These are phyloP conservation scores for Amphipoea lucens DNA, from an alignment of 2,888 invertebrate species.

Conservation along the genomic window DNA sequence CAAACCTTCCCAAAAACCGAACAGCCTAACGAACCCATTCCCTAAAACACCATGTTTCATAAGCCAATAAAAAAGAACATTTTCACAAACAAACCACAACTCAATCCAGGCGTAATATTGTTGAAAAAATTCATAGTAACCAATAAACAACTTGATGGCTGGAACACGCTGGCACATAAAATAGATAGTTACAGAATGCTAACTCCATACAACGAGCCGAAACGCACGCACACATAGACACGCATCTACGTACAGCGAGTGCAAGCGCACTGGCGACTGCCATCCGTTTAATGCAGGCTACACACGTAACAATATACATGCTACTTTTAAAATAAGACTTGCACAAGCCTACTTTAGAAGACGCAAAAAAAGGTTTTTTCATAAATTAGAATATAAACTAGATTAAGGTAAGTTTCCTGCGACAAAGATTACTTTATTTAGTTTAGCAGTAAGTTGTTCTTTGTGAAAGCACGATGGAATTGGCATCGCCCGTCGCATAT, in stretches of 20 bases:
- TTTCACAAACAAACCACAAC: constrained; percentile 39
- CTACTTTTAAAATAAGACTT: not conserved
- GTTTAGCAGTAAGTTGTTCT: not conserved
- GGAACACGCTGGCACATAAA: constrained; percentile 9
- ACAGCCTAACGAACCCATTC: constrained; percentile 6
- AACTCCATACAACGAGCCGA: not conserved
- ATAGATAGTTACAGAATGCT: not conserved
- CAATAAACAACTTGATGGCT: constrained; percentile 62
- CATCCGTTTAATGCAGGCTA: not conserved
- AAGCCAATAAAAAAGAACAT: constrained; percentile 39
- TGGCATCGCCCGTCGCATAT: not conserved
- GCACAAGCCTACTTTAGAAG: too few species aligned
- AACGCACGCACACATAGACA: not conserved
- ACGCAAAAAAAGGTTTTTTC: too few species aligned
- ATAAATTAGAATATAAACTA: too few species aligned
- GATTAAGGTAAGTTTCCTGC: not conserved
- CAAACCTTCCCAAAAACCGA: too few species aligned
- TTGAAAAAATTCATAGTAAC: constrained; percentile 58
- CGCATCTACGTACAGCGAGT: not conserved
- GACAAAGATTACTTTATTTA: not conserved
- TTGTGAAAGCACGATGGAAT: not conserved
- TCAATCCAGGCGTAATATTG: constrained; percentile 51
- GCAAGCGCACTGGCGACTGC: not conserved
- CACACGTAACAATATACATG: not conserved
- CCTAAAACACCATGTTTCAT: constrained; percentile 24